Base-by-base conservation (phyloP, 2,797 vertebrate genomes). In the Cyclura pinguis region DNA sequence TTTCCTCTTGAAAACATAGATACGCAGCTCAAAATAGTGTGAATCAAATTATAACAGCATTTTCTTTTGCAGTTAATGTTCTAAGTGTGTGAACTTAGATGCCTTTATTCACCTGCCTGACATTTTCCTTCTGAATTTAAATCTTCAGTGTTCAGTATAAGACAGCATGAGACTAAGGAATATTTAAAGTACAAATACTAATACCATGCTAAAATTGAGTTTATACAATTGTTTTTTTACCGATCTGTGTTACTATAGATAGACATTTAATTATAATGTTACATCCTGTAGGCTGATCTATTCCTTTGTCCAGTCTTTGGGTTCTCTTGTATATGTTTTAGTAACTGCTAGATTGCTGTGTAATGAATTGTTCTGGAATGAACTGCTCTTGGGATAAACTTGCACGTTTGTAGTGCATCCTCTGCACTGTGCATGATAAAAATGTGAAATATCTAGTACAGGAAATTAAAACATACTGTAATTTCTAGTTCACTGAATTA, bases 101-200 rank as follows among this genome's bases (percentile, higher is more conserved):
- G 59, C 72, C 88, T 93, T 90, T 83, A 86, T 95, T 96, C 95
- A 86, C 72, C 55, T 92, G 57, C 67, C 89, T 89, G 85, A 93
- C 84, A 78, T 87, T 0, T 77, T 90, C 88, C 72, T 88, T 90
- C 86, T 93, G 88, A 90, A 24, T 57, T 87, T 67, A 77, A 87
- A 64, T 69, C 59, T 67, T 59, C 64, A 1, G 1, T 16, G n/a
- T n/a, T 73, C 35, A 86, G 62, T 14, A 12, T 85, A 52, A 1
- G 38, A 67, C 29, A 55, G 18, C 27, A 83, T 77, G n/a, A 87
- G 67, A 62, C 64, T 72, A 62, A 24, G 32, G 32, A 87, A 16
- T 42, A 87, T 64, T 86, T 82, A 55, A 87, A 87, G 47, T 67
- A 47, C 42, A n/a, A 64, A n/a, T 82, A 76, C 6, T 50, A 78